Evolutionary conservation across 2,797 vertebrate species (phyloP), one percentile per base, ranked within the genome.

Genomic region (Potorous gilbertii): DNA sequence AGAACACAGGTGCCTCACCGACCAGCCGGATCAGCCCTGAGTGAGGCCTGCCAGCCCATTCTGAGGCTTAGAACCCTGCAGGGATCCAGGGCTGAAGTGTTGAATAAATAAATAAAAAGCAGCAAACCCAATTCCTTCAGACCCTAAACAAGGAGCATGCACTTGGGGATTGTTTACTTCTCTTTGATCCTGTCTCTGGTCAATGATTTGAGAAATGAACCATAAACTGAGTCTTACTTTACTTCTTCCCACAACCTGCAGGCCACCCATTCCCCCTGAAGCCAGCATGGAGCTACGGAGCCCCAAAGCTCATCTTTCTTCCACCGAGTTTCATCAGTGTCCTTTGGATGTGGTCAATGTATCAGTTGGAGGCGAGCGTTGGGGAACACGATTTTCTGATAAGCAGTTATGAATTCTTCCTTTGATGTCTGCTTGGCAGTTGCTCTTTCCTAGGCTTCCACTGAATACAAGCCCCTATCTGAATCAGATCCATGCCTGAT

Each of bases 181-280:
- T 90, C 92, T 97, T 97, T 97, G 95, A 94, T 96, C 91, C 92
- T 66, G 90, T 50, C 4, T 3, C 92, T 90, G 59, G 95, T 95
- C 50, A 62, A 62, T 90, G 91, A 66, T 92, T 96, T 96, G 94
- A 46, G 55, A 95, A 91, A 4, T 95, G 95, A 97, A 96, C 95
- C 93, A 62, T 93, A 92, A 95, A 96, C 93, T 52, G 92, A 92
- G 92, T 96, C 92, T 96, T 94, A 95, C 91, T 96, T 96, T 93
- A 95, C 31, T 95, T 95, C 54, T 90, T 94, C 92, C 96, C 59
- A 94, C 96, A 97, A 95, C 95, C 95, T 96, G 55, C 93, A 95
- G 94, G 89, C 95, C 95, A 90, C 56, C 13, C 21, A 55, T 92
- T 93, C 46, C 4, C 95, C 74, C 52, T 56, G 91, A 96, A 95